A percentile compares a stretch with the other conserved stretches of the same genome.
These are phyloP conservation scores for Synanthedon formicaeformis DNA, from an alignment of 2,888 invertebrate genomes.

Conservation along the genomic window DNA sequence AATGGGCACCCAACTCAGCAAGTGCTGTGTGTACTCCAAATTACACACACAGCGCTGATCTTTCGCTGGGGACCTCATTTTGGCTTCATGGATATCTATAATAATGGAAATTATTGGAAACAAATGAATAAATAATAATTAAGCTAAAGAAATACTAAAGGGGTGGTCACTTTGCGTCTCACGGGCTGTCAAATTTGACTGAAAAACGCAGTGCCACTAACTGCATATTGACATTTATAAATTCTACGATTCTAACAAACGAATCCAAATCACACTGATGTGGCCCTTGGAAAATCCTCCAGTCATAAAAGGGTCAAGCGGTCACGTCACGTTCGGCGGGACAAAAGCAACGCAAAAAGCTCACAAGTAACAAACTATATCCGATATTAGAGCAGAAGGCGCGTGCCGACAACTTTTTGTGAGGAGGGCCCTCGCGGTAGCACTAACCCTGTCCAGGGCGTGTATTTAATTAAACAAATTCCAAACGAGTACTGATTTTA, in stretches of 20 bases:
- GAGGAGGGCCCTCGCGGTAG: background rate
- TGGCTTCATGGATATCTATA: too few relatives aligned
- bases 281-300: constrained; percentile 37
- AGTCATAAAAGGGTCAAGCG: constrained; percentile 64
- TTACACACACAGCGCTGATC: too few relatives aligned
- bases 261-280: constrained; percentile 7
- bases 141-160: too few relatives aligned
- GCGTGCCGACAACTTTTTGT: constrained; percentile 54
- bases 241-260: background rate
- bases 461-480: constrained; percentile 42
- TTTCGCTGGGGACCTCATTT: too few relatives aligned
- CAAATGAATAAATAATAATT: too few relatives aligned
- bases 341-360: constrained; percentile 42
- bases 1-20: too few relatives aligned
- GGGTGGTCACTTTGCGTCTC: too few relatives aligned
- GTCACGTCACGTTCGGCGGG: constrained; percentile 42
- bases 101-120: too few relatives aligned
- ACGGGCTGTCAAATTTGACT: too few relatives aligned
- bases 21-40: too few relatives aligned
- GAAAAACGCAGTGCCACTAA: too few relatives aligned
- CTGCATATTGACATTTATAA: too few relatives aligned
- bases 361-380: constrained; percentile 52
- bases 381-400: constrained; percentile 65
- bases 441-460: constrained; percentile 20
- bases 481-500: constrained; percentile 4